A percentile compares a stretch with the other conserved stretches of the same genome.
Evolutionary conservation across 2,797 vertebrate genomes (phyloP).

Genomic region (Ptychadena robeensis): DNA sequence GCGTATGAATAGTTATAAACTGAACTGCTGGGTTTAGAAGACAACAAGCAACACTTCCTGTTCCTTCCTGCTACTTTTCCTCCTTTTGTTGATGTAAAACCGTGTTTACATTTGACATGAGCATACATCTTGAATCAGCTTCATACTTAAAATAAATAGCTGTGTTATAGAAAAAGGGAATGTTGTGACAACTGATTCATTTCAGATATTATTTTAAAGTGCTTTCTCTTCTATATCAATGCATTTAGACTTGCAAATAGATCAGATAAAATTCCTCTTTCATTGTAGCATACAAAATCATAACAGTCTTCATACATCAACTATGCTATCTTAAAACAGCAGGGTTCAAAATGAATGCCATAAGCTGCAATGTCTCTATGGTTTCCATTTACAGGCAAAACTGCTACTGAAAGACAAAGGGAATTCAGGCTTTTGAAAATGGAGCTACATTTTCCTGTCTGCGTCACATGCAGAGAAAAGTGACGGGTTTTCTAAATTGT

Average conservation of each 20-base stretch:
- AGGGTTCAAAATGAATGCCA: conserved; percentile 49
- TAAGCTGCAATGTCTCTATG: conserved; percentile 12
- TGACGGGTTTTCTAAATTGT: neutral
- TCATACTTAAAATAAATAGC: conserved; percentile 35
- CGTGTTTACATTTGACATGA: conserved; percentile 38
- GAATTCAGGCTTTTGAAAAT: conserved; percentile 1
- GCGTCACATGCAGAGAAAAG: neutral
- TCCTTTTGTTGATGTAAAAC: conserved; percentile 42
- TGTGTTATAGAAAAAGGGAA: conserved; percentile 14
- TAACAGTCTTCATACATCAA: conserved; percentile 44
- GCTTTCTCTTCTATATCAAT: conserved; percentile 4
- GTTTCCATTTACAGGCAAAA: conserved; percentile 22
- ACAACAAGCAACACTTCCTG: conserved; percentile 38
- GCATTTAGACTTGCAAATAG: conserved; percentile 47
- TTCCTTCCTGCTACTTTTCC: conserved; percentile 41
- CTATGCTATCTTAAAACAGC: conserved; percentile 42
- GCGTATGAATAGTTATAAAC: conserved; percentile 26
- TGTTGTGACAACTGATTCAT: conserved; percentile 47
- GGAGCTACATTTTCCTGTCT: neutral
- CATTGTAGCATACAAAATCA: conserved; percentile 36
- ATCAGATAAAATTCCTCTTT: conserved; percentile 45
- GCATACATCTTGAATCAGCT: conserved; percentile 36
- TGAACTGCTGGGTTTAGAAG: neutral
- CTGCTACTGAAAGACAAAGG: conserved; percentile 4
- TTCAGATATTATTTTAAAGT: conserved; percentile 42